Evolutionary conservation across 1,140 invertebrate genomes (phyloP).

Genomic region (Armadillidium nasatum): DNA sequence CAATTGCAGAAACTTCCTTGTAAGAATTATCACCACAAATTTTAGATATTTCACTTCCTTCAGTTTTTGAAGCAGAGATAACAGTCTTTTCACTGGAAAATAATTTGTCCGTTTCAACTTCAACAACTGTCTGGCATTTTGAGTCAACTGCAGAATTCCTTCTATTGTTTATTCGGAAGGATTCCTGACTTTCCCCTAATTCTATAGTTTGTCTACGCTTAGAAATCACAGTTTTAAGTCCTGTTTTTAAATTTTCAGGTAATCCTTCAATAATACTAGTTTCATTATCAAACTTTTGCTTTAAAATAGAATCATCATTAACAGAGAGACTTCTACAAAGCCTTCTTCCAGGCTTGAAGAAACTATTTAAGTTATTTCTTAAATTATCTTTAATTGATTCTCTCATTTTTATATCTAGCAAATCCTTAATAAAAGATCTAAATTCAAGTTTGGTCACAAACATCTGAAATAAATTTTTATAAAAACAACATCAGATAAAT

Average conservation of each 20-base stretch:
- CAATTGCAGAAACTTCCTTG: neutral
- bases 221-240: conserved; percentile 7
- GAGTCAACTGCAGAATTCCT: conserved; percentile 25
- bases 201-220: conserved; percentile 36
- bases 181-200: conserved; percentile 38
- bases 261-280: neutral
- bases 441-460: neutral
- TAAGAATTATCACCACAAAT: neutral
- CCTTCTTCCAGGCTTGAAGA: neutral
- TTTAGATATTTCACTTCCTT: conserved; percentile 2
- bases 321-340: neutral
- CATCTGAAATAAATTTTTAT: neutral
- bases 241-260: neutral
- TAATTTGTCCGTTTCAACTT: neutral
- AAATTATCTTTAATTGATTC: neutral
- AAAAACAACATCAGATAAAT: neutral
- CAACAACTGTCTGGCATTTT: neutral
- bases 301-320: neutral
- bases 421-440: neutral
- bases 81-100: neutral
- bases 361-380: neutral
- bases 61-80: neutral
- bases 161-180: conserved; percentile 32
- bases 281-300: neutral
- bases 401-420: neutral